Evolutionary conservation across 2,113 vertebrate genomes (phyloP).

Genomic region (Peromyscus polionotus): DNA sequence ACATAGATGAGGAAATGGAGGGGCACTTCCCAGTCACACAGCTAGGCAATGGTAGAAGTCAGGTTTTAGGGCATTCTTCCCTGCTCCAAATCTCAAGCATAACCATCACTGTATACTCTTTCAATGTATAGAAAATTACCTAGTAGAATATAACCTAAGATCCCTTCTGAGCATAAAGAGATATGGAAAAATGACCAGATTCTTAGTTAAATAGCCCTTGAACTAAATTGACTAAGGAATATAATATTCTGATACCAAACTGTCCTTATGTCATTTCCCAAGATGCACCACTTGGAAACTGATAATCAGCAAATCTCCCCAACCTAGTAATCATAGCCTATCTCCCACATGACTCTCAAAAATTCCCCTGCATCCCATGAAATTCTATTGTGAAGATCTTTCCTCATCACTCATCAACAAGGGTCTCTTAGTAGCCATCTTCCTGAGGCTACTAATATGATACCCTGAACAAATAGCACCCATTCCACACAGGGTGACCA

Average conservation of each 20-base stretch:
- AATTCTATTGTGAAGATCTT: not conserved
- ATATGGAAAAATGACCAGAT: not conserved
- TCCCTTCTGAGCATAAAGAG: not conserved
- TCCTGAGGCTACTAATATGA: not conserved
- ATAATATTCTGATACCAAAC: not conserved
- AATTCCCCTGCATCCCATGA: not conserved
- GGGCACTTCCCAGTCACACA: not conserved
- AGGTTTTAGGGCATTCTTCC: not conserved
- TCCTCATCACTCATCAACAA: not conserved
- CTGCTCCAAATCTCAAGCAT: not conserved
- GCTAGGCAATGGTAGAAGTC: not conserved
- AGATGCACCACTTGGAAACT: not conserved
- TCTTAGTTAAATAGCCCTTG: slow-evolving; percentile 39
- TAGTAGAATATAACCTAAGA: slow-evolving; percentile 1
- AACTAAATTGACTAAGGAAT: not conserved
- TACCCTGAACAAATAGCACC: not conserved
- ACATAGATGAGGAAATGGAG: not conserved
- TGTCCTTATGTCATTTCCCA: not conserved
- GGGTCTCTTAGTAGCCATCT: not conserved
- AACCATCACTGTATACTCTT: not conserved
- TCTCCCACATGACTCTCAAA: not conserved
- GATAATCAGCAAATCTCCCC: not conserved
- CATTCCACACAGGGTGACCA: not conserved
- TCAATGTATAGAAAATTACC: not conserved
- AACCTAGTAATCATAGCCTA: not conserved